Evolutionary conservation across 1,140 invertebrate genomes (phyloP), one percentile per base, ranked within the genome.

Genomic region (Ostrea edulis): DNA sequence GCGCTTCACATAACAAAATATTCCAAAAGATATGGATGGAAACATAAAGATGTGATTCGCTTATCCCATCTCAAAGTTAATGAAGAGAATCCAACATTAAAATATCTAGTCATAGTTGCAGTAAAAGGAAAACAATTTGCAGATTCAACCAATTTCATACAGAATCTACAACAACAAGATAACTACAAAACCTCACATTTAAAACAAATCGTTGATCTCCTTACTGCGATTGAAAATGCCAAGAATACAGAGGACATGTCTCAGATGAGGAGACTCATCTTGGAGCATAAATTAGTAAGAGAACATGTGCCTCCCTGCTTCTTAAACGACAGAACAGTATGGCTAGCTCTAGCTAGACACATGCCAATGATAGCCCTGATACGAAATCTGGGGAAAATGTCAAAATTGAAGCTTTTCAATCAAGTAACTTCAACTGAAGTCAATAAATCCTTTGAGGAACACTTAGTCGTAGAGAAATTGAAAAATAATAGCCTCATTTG

Each of bases 221-320:
- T 71, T 12, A 14, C 22, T 29, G 95, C 94, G 22, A 95, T 96
- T 3, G 96, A 97, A 88, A 95, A 96, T 62, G 95, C 96, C 12
- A 95, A 96, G 90, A 95, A 95, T n/a, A 96, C 96, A 62, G 95
- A 95, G 54, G 96, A 96, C 86, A 95, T 96, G 83, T 88, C 94
- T 5, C 92, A 94, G 5, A 95, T 96, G 2, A 96, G 96, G 4
- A 89, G 91, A 51, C 93, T 97, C 62, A 95, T 96, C 3, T 93
- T 95, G 86, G 71, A 92, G 11, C 92, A 96, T 86, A 91, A 95
- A 25, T 95, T 96, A 55, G 95, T 95, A 17, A 90, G 97, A 54
- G 96, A 97, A 91, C 96, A 97, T 93, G 95, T 97, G 4, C 96
- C 97, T 84, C 96, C 96, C 14, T 95, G 96, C 87, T 94, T 97